Conservation (phyloP, 1,140 invertebrate species). For the Aradophagus sp. region DNA sequence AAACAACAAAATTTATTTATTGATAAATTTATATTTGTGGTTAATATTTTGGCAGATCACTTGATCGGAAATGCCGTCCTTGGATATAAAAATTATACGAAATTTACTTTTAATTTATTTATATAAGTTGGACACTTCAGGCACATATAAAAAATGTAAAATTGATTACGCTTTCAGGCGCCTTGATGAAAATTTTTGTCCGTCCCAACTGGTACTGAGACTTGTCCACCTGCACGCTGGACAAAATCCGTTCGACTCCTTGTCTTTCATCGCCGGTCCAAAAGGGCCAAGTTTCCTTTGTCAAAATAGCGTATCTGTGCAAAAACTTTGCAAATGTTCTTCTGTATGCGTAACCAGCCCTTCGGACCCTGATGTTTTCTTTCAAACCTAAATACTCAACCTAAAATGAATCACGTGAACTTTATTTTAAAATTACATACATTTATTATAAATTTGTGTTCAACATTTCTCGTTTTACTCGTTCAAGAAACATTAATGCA, state of each 20-base stretch:
- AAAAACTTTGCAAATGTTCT: conserved; percentile 80
- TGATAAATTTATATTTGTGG: too few species aligned
- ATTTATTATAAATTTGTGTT: too few species aligned
- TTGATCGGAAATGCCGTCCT: too few species aligned
- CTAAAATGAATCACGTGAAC: too few species aligned
- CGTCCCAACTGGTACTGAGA: conserved; percentile 84
- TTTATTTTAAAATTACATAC: too few species aligned
- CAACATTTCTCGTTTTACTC: conserved; percentile 1
- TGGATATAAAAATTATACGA: too few species aligned
- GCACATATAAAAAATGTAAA: too few species aligned
- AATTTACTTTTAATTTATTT: too few species aligned
- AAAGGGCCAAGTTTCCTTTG: conserved; percentile 81
- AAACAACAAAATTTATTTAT: too few species aligned
- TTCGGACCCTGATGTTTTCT: conserved; percentile 80
- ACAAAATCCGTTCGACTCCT: conserved; percentile 79
- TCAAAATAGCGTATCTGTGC: conserved; percentile 82
- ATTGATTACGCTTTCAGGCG: conserved; percentile 83
- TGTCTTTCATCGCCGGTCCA: conserved; percentile 78
- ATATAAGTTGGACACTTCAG: too few species aligned
- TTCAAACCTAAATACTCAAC: conserved; percentile 81
- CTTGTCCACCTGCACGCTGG: conserved; percentile 78
- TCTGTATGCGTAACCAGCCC: conserved; percentile 82
- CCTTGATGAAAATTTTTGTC: conserved; percentile 86
- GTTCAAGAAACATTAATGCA: background rate
- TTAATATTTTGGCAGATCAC: too few species aligned